Percentiles rank a stretch among this genome's conserved stretches.
These are phyloP conservation scores for Sceloporus tristichus DNA, from an alignment of 2,113 vertebrate genomes.

Conservation along the genomic window DNA sequence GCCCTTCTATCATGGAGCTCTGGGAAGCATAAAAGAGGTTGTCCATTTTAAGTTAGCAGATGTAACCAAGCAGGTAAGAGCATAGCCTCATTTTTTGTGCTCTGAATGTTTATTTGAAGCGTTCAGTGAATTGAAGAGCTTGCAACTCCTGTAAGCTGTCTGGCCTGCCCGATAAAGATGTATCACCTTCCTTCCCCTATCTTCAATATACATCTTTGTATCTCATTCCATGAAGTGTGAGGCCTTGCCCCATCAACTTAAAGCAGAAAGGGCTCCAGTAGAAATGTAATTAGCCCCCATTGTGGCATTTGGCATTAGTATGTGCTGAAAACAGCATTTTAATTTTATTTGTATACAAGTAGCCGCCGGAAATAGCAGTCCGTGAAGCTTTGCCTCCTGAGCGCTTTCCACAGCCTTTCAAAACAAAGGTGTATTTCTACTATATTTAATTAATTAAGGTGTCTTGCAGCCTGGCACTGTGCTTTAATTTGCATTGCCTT, in stretches of 20 bases:
- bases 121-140: not conserved
- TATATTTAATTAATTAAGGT: conserved; percentile 44
- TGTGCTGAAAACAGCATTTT: conserved; percentile 37
- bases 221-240: not conserved
- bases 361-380: conserved; percentile 33
- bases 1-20: not conserved
- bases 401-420: not conserved
- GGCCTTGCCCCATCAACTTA: conserved; percentile 1
- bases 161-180: not conserved
- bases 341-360: conserved; percentile 40
- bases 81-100: not conserved
- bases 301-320: conserved; percentile 31
- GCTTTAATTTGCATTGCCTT: conserved; percentile 26
- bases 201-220: not conserved
- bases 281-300: conserved; percentile 30
- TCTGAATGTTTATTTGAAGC: not conserved
- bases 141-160: not conserved
- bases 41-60: not conserved
- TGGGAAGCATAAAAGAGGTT: not conserved
- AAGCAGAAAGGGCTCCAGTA: conserved; percentile 9
- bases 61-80: not conserved
- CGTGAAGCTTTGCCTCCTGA: conserved; percentile 27
- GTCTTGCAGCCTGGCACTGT: conserved; percentile 14
- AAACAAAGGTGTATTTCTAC: conserved; percentile 23
- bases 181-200: not conserved